A percentile compares a stretch with the other conserved stretches of the same genome.
Conservation (phyloP, 2,113 vertebrate genomes). For the Psilopogon haemacephalus region DNA sequence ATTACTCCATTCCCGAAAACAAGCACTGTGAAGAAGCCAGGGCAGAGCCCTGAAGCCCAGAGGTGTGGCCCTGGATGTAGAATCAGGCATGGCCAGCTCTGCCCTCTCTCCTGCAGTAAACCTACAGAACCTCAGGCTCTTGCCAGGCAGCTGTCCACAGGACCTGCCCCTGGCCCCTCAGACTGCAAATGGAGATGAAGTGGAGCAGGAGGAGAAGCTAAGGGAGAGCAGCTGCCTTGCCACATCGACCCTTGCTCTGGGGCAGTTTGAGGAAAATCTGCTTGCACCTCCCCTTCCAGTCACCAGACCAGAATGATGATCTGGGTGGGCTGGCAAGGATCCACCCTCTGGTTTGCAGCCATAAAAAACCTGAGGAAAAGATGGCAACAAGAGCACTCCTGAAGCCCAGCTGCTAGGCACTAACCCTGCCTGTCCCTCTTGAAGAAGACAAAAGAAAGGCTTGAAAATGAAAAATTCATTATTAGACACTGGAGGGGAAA, state of each 20-base stretch:
- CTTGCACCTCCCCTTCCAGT: neutral
- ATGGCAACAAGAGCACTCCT: neutral
- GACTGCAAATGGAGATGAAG: neutral
- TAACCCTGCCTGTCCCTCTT: neutral
- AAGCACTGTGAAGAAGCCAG: neutral
- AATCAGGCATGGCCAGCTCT: neutral
- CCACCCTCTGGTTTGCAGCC: neutral
- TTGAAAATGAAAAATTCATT: neutral
- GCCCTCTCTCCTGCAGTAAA: neutral
- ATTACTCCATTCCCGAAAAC: neutral
- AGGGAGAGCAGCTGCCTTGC: neutral
- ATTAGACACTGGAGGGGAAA: neutral
- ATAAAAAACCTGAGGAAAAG: neutral
- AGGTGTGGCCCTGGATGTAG: neutral
- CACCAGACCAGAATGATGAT: neutral
- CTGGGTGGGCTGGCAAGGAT: neutral
- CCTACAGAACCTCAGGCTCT: neutral
- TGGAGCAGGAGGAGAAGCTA: neutral
- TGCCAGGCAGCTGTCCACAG: neutral
- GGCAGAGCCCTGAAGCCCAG: neutral
- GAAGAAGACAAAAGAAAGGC: neutral
- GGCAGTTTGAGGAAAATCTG: neutral
- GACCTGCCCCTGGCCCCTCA: neutral
- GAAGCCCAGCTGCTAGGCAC: neutral
- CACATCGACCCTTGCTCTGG: neutral